Evolutionary conservation across 2,888 invertebrate genomes (phyloP).

Genomic region (Leptarthrus brevirostris): DNA sequence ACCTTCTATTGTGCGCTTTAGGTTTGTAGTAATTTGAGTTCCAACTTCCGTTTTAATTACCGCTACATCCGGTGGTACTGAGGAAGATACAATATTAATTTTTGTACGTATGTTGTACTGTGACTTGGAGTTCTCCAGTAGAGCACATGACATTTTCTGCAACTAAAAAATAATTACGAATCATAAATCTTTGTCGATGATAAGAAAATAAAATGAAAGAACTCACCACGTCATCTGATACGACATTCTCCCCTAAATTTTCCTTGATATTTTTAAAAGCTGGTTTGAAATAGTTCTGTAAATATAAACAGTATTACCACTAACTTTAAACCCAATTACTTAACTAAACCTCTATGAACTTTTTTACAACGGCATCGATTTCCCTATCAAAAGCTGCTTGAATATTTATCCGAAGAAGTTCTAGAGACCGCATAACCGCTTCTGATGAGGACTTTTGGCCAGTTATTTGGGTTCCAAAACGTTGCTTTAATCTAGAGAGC

Average conservation of each 20-base stretch:
- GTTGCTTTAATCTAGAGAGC: slow-evolving; percentile 62
- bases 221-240: slow-evolving; percentile 71
- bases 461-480: slow-evolving; percentile 60
- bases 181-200: too few species aligned
- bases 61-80: neutral
- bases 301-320: too few species aligned
- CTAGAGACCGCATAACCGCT: slow-evolving; percentile 68
- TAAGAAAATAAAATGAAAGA: too few species aligned
- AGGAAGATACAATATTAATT: neutral
- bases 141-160: slow-evolving; percentile 65
- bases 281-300: slow-evolving; percentile 73
- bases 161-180: slow-evolving; percentile 58
- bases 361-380: slow-evolving; percentile 71
- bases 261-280: slow-evolving; percentile 73
- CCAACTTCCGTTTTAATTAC: neutral
- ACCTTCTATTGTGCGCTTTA: neutral
- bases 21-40: neutral
- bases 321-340: too few species aligned
- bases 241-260: slow-evolving; percentile 71
- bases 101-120: slow-evolving; percentile 61
- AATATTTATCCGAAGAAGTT: slow-evolving; percentile 72
- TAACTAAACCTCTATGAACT: slow-evolving; percentile 72
- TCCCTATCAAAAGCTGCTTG: slow-evolving; percentile 74
- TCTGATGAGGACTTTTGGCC: slow-evolving; percentile 61
- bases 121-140: slow-evolving; percentile 65